Base-by-base conservation (phyloP, 1,140 invertebrate species). In the Potamilus streckersoni region DNA sequence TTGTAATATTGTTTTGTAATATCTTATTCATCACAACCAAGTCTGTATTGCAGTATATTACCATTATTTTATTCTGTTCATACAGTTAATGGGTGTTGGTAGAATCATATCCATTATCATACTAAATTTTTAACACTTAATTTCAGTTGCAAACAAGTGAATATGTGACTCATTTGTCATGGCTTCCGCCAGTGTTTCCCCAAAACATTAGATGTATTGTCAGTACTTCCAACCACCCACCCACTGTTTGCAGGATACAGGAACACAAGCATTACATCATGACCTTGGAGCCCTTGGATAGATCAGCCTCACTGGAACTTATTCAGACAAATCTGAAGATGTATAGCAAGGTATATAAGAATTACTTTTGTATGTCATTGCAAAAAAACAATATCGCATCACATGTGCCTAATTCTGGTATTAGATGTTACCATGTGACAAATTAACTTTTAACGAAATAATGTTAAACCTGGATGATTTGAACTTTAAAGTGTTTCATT, bases 141-240 rank as follows among this genome's bases (percentile, higher is more conserved):
- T 73, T 65, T 73, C 71, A 55, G 19, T 55, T n/a, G 71, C 71
- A 23, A 63, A 73, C 38, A 15, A 14, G 38, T 11, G 38, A 49
- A 49, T 49, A 49, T 66, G 6, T 69, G 4, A 64, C 75, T 19
- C 84, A 86, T 63, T 62, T 88, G 64, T 80, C 71, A 15, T 88
- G 85, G 86, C 73, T 88, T 6, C 85, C 84, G 14, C 84, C 85
- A 49, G 55, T 66, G 1, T 80, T 86, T 20, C 86, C 87, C 27
- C 27, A 61, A 11, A 84, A 82, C 56, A 65, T 87, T 20, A 70
- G 77, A 0, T 83, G 83, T 73, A 81, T 88, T 15, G 82, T 88
- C 13, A 85, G 85, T 55, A 71, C 79, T 75, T 78, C 81, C 31
- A 56, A 77, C 11, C 82, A 88, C 58, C 72, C 69, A 14, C 82